Base-by-base conservation (phyloP, 2,888 invertebrate genomes). In the Aelia acuminata region DNA sequence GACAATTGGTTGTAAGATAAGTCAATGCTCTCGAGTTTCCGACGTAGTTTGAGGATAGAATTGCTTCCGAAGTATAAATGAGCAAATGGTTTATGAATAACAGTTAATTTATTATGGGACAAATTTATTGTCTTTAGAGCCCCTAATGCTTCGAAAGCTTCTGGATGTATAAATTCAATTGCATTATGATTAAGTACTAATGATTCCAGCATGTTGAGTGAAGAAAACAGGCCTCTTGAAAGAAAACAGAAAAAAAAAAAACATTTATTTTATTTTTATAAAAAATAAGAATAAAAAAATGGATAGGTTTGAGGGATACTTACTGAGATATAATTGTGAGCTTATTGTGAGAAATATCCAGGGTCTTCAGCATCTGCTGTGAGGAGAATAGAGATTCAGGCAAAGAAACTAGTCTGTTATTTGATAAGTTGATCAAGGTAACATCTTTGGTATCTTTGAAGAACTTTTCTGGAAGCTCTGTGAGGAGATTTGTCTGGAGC, bases 361-460 rank as follows among this genome's bases (percentile, higher is more conserved):
- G 50, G 5, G 7, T 53, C 48, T 87, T 87, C 50, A 89, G 88
- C 89, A 94, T 93, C 2, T 92, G 92, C 88, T 95, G 92, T 26
- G 94, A 92, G 8, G 92, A 92, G 91, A 96, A 96, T 85, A 96
- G 90, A 85, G 93, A 93, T 57, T 94, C 93, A 31, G 95, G 94
- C 88, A 96, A 92, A 43, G 92, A 92, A 57, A 91, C 92, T 15
- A 97, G 91, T 85, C 93, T 92, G 92, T 97, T 97, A 89, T 94
- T 92, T 89, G 94, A 94, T 88, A 97, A 92, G 91, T 95, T 94
- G 89, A 97, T 92, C 70, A 93, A 93, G 11, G 93, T 91, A 15
- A 97, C 92, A 85, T 95, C 94, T 10, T 92, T 93, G 91, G 95
- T 94, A 91, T 95, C 94, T 43, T 93, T 93, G 90, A 97, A 95